Conservation (phyloP, 2,113 vertebrate species). For the Noctilio leporinus region DNA sequence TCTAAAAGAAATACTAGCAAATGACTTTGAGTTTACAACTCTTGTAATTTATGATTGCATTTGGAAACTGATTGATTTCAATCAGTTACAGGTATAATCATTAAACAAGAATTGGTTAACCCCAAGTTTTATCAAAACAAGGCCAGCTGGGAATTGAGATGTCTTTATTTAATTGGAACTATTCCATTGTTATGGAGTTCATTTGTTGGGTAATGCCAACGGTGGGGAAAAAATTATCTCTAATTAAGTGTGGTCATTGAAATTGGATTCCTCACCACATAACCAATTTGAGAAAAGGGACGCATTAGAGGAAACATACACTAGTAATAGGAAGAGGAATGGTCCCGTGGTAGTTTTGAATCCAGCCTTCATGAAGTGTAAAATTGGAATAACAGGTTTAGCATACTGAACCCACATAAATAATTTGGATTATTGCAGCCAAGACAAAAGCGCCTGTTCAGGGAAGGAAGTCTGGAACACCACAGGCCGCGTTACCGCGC, state of each 20-base stretch:
- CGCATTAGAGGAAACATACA: neutral
- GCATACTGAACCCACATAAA: neutral
- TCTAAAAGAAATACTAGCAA: neutral
- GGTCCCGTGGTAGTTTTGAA: neutral
- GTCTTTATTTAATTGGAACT: constrained; percentile 19
- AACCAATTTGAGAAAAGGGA: neutral
- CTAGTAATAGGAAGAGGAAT: neutral
- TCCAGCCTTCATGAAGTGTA: constrained; percentile 33
- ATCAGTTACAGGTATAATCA: constrained; percentile 9
- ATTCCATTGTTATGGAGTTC: constrained; percentile 16
- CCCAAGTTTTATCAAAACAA: constrained; percentile 1
- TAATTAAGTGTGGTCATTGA: constrained; percentile 26
- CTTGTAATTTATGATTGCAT: constrained; percentile 21
- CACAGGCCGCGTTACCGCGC: neutral
- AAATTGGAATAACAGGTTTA: constrained; percentile 36
- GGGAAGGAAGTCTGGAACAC: neutral
- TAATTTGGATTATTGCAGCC: neutral
- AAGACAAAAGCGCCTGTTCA: neutral
- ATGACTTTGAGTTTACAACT: neutral
- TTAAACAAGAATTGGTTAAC: constrained; percentile 8
- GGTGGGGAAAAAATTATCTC: neutral
- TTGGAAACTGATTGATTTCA: constrained; percentile 31
- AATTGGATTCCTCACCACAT: constrained; percentile 20
- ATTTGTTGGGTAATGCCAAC: neutral
- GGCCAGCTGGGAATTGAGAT: neutral